Conservation (phyloP, 2,888 invertebrate species). For the Drosophila aldrichi region DNA sequence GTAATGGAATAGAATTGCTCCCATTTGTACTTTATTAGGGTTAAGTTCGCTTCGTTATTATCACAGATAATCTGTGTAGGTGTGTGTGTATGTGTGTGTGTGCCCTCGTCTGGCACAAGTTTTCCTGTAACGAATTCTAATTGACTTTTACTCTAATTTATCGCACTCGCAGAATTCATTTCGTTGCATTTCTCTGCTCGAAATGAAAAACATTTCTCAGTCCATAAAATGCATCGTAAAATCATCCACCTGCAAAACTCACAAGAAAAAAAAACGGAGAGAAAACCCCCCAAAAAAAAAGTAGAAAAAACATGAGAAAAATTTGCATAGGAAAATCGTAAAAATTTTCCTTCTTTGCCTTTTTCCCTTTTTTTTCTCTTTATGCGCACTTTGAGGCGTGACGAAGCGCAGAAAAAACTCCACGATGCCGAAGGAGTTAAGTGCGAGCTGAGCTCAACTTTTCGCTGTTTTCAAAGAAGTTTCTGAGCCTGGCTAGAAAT, state of each 20-base stretch:
- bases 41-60: conserved; percentile 54
- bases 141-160: conserved; percentile 65
- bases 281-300: conserved; percentile 24
- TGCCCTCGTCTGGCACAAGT: not conserved
- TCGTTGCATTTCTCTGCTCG: conserved; percentile 46
- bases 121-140: conserved; percentile 56
- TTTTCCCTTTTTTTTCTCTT: conserved; percentile 20
- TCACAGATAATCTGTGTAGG: conserved; percentile 55
- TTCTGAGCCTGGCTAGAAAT: conserved; percentile 30
- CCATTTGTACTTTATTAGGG: conserved; percentile 79
- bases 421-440: conserved; percentile 54
- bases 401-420: conserved; percentile 43
- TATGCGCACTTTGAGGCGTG: conserved; percentile 69
- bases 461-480: conserved; percentile 18
- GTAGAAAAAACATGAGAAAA: conserved; percentile 23
- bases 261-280: not conserved
- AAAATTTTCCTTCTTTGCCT: conserved; percentile 47
- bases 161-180: conserved; percentile 44
- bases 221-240: conserved; percentile 72
- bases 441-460: conserved; percentile 49
- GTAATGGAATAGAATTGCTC: conserved; percentile 78
- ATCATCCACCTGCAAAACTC: conserved; percentile 66
- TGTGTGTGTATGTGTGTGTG: conserved; percentile 11
- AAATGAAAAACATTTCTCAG: conserved; percentile 61
- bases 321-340: conserved; percentile 77